Evolutionary conservation across 2,797 vertebrate genomes (phyloP).

Genomic region (Enteromius treurensis): DNA sequence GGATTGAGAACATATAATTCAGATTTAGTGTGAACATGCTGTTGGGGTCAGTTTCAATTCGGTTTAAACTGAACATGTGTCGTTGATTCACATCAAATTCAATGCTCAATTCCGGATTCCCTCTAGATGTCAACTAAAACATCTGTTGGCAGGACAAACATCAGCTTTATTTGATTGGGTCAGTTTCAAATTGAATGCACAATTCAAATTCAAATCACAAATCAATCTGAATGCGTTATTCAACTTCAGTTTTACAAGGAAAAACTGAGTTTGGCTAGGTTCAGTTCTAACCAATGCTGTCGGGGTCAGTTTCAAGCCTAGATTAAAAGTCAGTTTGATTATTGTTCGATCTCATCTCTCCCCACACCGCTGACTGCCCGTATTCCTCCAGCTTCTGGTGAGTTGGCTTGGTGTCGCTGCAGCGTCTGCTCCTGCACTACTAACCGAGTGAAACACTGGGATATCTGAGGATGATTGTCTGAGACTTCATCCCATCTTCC

Average conservation of each 20-base stretch:
- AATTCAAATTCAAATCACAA: not conserved
- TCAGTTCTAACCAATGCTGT: not conserved
- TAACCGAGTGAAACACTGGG: conserved; percentile 74
- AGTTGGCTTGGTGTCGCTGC: conserved; percentile 16
- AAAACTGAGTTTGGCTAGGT: too few species aligned
- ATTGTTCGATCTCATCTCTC: not conserved
- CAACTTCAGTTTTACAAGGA: not conserved
- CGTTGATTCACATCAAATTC: not conserved
- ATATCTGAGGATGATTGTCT: conserved; percentile 57
- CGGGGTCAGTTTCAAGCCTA: not conserved
- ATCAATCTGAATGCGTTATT: not conserved
- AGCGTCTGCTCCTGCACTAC: conserved; percentile 65
- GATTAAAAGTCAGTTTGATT: not conserved
- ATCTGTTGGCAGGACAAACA: not conserved
- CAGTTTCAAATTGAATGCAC: not conserved
- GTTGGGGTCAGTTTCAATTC: not conserved
- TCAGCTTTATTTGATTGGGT: not conserved
- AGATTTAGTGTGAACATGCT: not conserved
- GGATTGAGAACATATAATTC: not conserved
- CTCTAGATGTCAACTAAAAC: not conserved
- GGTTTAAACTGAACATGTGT: too few species aligned
- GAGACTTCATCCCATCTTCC: conserved; percentile 36
- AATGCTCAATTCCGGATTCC: not conserved
- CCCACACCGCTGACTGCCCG: not conserved
- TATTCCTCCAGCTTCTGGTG: not conserved